Conservation (phyloP, 2,113 vertebrate species). For the Xerus inauris region DNA sequence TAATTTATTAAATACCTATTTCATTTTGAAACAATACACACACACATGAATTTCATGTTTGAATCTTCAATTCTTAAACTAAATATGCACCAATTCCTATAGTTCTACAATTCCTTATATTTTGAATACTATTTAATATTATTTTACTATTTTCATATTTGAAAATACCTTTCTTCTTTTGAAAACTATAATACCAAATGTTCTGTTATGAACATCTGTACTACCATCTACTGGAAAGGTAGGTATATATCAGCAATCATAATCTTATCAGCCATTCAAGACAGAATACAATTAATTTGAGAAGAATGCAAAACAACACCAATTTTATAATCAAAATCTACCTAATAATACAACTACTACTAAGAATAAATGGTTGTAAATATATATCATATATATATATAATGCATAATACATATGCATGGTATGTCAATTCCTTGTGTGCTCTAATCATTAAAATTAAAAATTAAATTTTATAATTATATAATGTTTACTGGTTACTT, state of each 20-base stretch:
- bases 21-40: background rate
- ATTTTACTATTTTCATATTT: constrained; percentile 11
- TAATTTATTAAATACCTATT: background rate
- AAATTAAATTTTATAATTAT: background rate
- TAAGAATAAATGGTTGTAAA: background rate
- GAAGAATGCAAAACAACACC: background rate
- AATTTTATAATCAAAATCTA: background rate
- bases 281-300: background rate
- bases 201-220: constrained; percentile 86
- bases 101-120: background rate
- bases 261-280: background rate
- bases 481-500: background rate
- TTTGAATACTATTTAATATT: background rate
- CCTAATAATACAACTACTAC: background rate
- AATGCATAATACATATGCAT: background rate
- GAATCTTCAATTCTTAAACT: background rate
- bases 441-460: background rate
- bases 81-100: background rate
- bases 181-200: constrained; percentile 51
- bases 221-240: constrained; percentile 90
- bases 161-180: constrained; percentile 74
- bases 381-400: background rate
- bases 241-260: constrained; percentile 78
- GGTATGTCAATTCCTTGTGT: background rate
- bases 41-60: constrained; percentile 1